phyloP scores from a whole-genome alignment of 2,113 vertebrate genomes.

The Takifugu flavidus region DNA sequence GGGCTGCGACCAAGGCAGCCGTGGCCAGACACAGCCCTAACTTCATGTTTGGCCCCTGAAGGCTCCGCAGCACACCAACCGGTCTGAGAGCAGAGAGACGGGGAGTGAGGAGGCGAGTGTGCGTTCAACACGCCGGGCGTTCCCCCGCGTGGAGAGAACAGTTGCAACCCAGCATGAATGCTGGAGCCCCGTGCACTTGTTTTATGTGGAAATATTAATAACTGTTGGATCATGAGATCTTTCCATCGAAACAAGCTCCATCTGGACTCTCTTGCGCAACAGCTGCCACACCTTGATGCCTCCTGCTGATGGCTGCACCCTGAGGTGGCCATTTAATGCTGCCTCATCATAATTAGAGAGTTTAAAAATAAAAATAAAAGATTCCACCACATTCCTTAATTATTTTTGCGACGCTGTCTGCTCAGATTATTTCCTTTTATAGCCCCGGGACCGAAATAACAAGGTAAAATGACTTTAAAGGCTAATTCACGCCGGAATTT shows the following conservation, averaged over 20 bases:
- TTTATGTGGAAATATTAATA: too few species aligned
- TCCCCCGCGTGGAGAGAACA: too few species aligned
- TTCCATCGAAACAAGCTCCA: slow-evolving; percentile 17
- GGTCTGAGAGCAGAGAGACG: slow-evolving; percentile 74
- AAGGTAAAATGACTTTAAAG: too few species aligned
- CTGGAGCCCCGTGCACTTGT: not conserved
- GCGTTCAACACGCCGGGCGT: too few species aligned
- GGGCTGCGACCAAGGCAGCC: slow-evolving; percentile 81
- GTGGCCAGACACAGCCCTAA: slow-evolving; percentile 81
- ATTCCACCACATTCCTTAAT: not conserved
- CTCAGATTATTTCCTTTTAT: too few species aligned
- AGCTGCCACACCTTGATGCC: slow-evolving; percentile 49
- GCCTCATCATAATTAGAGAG: not conserved
- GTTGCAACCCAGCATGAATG: not conserved
- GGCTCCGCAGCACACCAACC: slow-evolving; percentile 90
- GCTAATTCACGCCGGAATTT: too few species aligned
- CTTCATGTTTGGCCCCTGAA: slow-evolving; percentile 82
- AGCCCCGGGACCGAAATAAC: too few species aligned
- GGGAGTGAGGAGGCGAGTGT: too few species aligned
- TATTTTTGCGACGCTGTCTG: too few species aligned
- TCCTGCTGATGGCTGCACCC: slow-evolving; percentile 25
- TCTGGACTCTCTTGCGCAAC: slow-evolving; percentile 22
- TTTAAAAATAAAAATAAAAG: slow-evolving; percentile 7
- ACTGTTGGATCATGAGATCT: not conserved
- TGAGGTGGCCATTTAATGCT: slow-evolving; percentile 9